A percentile compares a stretch with the other conserved stretches of the same genome.
phyloP scores from a whole-genome alignment of 2,113 vertebrate species.

The Nothoprocta pentlandii region DNA sequence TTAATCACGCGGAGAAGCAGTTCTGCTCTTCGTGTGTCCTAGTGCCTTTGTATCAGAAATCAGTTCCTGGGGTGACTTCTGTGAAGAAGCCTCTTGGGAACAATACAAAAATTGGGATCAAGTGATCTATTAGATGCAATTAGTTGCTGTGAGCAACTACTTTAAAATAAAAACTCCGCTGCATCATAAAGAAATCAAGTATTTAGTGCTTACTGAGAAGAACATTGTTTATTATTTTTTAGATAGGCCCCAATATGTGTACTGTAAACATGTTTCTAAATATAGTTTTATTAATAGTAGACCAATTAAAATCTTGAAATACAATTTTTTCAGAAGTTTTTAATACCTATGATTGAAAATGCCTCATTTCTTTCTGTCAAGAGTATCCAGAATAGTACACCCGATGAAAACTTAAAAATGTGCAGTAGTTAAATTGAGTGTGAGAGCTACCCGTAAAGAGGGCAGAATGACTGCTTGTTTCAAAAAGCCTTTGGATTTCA shows the following conservation, averaged over 20 bases:
- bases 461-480: neutral
- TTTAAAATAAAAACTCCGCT: neutral
- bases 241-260: neutral
- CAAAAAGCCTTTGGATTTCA: constrained; percentile 9
- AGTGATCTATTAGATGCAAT: neutral
- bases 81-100: neutral
- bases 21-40: neutral
- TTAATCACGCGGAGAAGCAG: neutral
- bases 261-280: neutral
- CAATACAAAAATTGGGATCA: neutral
- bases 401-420: neutral
- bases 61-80: neutral
- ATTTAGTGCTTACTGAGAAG: neutral
- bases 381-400: neutral
- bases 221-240: neutral
- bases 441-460: neutral
- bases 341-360: neutral
- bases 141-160: neutral
- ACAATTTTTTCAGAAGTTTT: neutral
- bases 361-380: neutral
- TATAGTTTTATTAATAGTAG: neutral
- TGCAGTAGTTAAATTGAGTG: neutral
- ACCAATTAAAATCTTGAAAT: neutral
- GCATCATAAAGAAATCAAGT: neutral
- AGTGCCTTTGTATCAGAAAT: neutral